phyloP scores from a whole-genome alignment of 2,888 invertebrate genomes.

The Diachrysia chrysitis region DNA sequence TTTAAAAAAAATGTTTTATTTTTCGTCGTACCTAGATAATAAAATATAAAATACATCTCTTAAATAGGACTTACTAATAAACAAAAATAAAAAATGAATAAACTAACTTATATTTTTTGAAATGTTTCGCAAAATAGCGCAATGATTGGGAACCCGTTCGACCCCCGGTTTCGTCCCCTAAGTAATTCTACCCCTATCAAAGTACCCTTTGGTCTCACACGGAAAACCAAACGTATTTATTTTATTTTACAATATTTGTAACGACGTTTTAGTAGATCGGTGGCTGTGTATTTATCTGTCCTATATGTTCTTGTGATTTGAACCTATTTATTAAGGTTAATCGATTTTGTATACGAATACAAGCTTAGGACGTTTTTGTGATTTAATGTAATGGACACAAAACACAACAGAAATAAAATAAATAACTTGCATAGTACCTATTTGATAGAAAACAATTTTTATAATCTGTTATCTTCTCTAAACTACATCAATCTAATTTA shows the following conservation, averaged over 20 bases:
- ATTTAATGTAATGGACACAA: too few relatives aligned
- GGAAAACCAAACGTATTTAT: slow-evolving; percentile 25
- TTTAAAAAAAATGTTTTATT: too few relatives aligned
- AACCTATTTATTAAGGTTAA: neutral
- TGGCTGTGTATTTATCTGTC: neutral
- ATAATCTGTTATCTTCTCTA: too few relatives aligned
- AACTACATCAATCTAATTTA: too few relatives aligned
- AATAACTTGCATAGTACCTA: too few relatives aligned
- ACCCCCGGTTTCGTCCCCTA: slow-evolving; percentile 22
- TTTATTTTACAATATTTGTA: slow-evolving; percentile 18
- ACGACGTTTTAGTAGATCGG: neutral
- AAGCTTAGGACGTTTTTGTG: too few relatives aligned
- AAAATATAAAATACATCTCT: too few relatives aligned
- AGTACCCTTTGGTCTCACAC: slow-evolving; percentile 22
- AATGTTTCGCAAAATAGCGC: slow-evolving; percentile 10
- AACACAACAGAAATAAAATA: too few relatives aligned
- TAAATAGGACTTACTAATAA: too few relatives aligned
- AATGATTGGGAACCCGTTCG: slow-evolving; percentile 20
- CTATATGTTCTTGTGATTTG: neutral
- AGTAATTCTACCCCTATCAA: slow-evolving; percentile 28
- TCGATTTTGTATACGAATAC: neutral
- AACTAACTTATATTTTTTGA: neutral
- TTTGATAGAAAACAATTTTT: too few relatives aligned
- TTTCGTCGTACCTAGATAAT: too few relatives aligned
- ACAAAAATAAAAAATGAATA: neutral